Evolutionary conservation across 2,797 vertebrate genomes (phyloP).

Genomic region (Alauda arvensis): DNA sequence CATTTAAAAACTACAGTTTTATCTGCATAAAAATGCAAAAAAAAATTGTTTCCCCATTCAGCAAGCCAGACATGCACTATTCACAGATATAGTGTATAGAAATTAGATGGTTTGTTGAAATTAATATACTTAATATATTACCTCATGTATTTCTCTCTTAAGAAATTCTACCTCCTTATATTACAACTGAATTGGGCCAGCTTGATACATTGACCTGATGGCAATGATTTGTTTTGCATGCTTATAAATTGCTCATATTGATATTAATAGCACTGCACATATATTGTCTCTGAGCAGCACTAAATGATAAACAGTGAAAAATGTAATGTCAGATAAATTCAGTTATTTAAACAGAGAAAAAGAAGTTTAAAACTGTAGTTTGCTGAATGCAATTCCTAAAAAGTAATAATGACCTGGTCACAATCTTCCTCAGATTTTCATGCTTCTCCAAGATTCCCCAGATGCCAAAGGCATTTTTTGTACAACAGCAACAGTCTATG

Average conservation of each 20-base stretch:
- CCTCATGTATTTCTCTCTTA: not conserved
- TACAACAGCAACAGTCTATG: not conserved
- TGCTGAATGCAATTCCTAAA: not conserved
- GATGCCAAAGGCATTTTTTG: not conserved
- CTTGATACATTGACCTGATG: not conserved
- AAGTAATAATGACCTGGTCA: not conserved
- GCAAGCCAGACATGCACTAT: not conserved
- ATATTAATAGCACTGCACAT: not conserved
- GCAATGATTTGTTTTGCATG: not conserved
- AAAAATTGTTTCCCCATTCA: not conserved
- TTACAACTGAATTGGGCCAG: not conserved
- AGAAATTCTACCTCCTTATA: not conserved
- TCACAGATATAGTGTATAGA: not conserved
- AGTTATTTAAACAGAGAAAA: not conserved
- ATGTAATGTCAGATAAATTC: not conserved
- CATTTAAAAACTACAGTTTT: not conserved
- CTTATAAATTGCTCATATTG: not conserved
- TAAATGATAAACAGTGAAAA: accelerated
- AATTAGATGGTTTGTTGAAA: not conserved
- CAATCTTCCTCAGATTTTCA: not conserved
- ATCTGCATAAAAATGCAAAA: not conserved
- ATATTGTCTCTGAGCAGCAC: not conserved
- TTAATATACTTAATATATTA: not conserved
- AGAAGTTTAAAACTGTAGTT: not conserved
- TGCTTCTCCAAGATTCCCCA: not conserved